Base-by-base conservation (phyloP, 2,797 vertebrate genomes). In the Vipera ursinii region DNA sequence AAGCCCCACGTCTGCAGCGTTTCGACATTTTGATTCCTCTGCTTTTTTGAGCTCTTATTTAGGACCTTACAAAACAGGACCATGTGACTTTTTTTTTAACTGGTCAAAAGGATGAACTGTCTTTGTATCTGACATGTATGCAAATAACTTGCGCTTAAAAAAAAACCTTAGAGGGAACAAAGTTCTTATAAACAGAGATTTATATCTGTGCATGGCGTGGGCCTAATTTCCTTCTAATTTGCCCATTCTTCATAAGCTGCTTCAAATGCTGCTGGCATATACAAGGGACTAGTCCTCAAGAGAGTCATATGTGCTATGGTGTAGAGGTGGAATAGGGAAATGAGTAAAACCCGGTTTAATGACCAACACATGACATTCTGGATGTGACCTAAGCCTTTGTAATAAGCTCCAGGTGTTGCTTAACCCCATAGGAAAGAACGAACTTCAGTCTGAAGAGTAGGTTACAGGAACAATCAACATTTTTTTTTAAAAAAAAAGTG, bases 101-200 rank as follows among this genome's bases (percentile, higher is more conserved):
- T 55, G 61, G 4, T 88, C 13, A 57, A 17, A 1, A 82, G 89
- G 90, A 89, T 6, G 92, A 61, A 91, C 51, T 55, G 38, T 93
- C 4, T 93, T 95, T 93, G 95, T 94, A 94, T 13, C 88, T 12
- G 6, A 14, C 91, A 26, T 28, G 3, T 55, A 59, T 0, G 0
- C 90, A 2, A 1, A 94, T 15, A 91, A 89, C 86, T 91, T 90
- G 22, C 24, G 89, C 24, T 90, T 32, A 87, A 20, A 94, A 89
- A 94, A 57, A 73, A 57, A 91, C 85, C 8, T 55, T 44, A 3
- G 55, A 85, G 90, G 96, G 89, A 96, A 94, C 32, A 73, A 94
- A 94, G n/a, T 17, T 63, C 90, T 61, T 63, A 93, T 91, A 93
- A 91, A 91, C 0, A 7, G 90, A 82, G 94, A 93, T 94, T 92